phyloP scores from a whole-genome alignment of 2,888 invertebrate species.

The Drosophila kanekoi region DNA sequence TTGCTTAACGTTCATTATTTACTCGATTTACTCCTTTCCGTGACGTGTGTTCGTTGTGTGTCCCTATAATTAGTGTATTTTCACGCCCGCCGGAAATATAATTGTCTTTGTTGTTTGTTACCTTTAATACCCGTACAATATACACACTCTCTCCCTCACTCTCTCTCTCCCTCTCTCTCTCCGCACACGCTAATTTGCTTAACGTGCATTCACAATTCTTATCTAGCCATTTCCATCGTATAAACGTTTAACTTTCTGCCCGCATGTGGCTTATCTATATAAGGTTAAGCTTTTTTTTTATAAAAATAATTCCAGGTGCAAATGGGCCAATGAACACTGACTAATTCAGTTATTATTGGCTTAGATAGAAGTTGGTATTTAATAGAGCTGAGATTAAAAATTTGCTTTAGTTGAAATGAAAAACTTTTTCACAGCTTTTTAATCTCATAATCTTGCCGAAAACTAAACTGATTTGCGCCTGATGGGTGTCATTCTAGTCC shows the following conservation, averaged over 20 bases:
- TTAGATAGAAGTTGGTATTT: background rate
- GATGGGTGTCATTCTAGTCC: too few relatives aligned
- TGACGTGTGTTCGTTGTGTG: slow-evolving; percentile 19
- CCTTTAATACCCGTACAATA: slow-evolving; percentile 21
- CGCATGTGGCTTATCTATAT: slow-evolving; percentile 26
- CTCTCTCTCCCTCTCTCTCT: background rate
- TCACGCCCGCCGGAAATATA: slow-evolving; percentile 49
- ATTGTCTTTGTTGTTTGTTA: slow-evolving; percentile 31
- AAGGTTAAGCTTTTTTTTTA: background rate
- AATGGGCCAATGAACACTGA: slow-evolving; percentile 1
- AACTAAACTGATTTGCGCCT: too few relatives aligned
- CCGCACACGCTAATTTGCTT: slow-evolving; percentile 47
- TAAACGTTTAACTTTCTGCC: slow-evolving; percentile 9
- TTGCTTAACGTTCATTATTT: slow-evolving; percentile 26
- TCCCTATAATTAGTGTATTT: slow-evolving; percentile 50
- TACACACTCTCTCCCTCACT: background rate
- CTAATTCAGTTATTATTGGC: slow-evolving; percentile 6
- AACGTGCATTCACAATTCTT: slow-evolving; percentile 48
- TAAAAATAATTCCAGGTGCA: slow-evolving; percentile 1
- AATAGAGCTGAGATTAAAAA: too few relatives aligned
- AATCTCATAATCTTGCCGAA: too few relatives aligned
- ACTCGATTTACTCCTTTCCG: slow-evolving; percentile 14
- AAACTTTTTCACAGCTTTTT: too few relatives aligned
- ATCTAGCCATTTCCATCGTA: slow-evolving; percentile 46
- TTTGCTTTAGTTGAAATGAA: too few relatives aligned